A percentile compares a stretch with the other conserved stretches of the same genome.
These are phyloP conservation scores for Drosophila nannoptera DNA, from an alignment of 1,140 invertebrate species.

Conservation along the genomic window DNA sequence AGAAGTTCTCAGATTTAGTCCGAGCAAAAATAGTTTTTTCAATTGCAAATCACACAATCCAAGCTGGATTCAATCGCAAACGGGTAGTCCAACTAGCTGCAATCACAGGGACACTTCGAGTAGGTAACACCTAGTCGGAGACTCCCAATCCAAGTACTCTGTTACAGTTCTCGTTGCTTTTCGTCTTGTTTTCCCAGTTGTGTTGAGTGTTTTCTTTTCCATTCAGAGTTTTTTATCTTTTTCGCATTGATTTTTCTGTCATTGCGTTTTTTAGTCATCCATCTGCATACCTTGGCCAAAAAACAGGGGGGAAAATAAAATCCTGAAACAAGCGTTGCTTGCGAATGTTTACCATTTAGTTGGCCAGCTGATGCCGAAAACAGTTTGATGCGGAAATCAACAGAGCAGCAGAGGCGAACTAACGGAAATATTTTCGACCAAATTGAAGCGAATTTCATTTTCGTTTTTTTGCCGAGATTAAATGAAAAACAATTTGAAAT, in stretches of 20 bases:
- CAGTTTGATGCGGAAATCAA: constrained; percentile 69
- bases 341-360: constrained; percentile 73
- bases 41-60: constrained; percentile 61
- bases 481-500: not conserved
- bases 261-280: constrained; percentile 6
- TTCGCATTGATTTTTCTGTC: constrained; percentile 23
- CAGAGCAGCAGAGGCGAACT: constrained; percentile 23
- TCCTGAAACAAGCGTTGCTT: constrained; percentile 53
- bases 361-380: constrained; percentile 55
- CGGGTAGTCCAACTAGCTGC: no score
- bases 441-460: not conserved
- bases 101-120: not conserved
- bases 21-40: constrained; percentile 56
- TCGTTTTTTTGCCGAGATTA: no score
- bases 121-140: not conserved
- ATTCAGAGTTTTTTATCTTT: constrained; percentile 8
- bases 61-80: constrained; percentile 42
- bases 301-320: constrained; percentile 25
- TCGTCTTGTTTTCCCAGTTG: constrained; percentile 18
- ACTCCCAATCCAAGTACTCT: constrained; percentile 13
- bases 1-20: constrained; percentile 3
- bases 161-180: constrained; percentile 38
- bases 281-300: constrained; percentile 6
- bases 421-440: not conserved
- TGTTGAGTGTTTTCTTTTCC: constrained; percentile 6